phyloP scores from a whole-genome alignment of 2,797 vertebrate genomes.

The Notolepis coatsorum region DNA sequence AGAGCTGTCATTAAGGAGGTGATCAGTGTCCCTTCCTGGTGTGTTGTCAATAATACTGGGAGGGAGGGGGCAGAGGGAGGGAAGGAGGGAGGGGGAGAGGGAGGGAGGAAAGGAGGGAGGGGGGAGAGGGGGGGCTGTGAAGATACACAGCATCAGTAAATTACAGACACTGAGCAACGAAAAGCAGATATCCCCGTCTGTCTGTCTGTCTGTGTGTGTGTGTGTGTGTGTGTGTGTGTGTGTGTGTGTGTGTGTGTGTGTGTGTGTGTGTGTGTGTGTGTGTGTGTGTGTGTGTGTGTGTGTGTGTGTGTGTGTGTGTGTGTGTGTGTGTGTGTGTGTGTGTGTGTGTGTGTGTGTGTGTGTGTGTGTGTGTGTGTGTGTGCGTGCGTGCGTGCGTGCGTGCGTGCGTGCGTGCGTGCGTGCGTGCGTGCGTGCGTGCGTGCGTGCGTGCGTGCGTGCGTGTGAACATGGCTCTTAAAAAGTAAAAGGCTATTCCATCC shows the following conservation, averaged over 20 bases:
- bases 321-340: slow-evolving; percentile 2
- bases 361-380: slow-evolving; percentile 20
- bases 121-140: slow-evolving; percentile 38
- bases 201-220: slow-evolving; percentile 24
- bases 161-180: slow-evolving; percentile 50
- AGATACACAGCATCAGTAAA: slow-evolving; percentile 50
- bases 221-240: not conserved
- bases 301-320: not conserved
- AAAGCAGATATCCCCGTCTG: slow-evolving; percentile 37
- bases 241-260: not conserved
- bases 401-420: not conserved
- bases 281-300: slow-evolving; percentile 27
- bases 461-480: not conserved
- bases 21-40: slow-evolving; percentile 40
- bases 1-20: slow-evolving; percentile 25
- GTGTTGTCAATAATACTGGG: slow-evolving; percentile 22
- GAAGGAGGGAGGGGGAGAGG: not conserved
- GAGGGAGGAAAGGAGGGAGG: not conserved
- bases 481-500: too few relatives aligned
- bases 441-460: not conserved
- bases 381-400: slow-evolving; percentile 3
- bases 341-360: slow-evolving; percentile 2
- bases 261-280: not conserved
- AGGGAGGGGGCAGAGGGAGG: not conserved
- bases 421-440: not conserved